Evolutionary conservation across 2,888 invertebrate species (phyloP).

Genomic region (Nomada ferruginata): DNA sequence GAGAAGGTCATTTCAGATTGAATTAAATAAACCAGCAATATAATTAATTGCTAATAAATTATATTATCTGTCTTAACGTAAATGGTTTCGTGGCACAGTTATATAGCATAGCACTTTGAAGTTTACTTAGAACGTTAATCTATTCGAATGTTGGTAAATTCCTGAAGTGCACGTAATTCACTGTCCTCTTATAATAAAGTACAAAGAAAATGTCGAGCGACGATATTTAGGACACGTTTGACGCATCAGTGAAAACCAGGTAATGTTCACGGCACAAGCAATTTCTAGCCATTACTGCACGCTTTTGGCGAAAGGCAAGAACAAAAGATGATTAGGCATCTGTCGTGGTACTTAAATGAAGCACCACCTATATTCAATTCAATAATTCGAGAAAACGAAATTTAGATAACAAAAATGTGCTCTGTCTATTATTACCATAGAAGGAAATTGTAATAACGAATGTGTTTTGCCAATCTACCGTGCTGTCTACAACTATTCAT

Average conservation of each 20-base stretch:
- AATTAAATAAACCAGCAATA: too few species aligned
- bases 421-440: conserved; percentile 59
- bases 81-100: too few species aligned
- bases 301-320: conserved; percentile 37
- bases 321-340: conserved; percentile 49
- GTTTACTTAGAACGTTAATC: neutral
- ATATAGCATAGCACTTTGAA: neutral
- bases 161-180: neutral
- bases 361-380: conserved; percentile 45
- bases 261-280: conserved; percentile 15
- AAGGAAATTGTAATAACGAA: conserved; percentile 55
- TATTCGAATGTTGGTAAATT: neutral
- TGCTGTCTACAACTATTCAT: conserved; percentile 66
- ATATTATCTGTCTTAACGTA: too few species aligned
- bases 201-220: neutral
- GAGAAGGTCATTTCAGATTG: too few species aligned
- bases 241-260: conserved; percentile 19
- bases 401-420: conserved; percentile 48
- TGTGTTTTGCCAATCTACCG: conserved; percentile 60
- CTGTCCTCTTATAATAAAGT: neutral
- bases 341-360: conserved; percentile 51
- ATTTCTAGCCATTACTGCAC: conserved; percentile 37
- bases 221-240: neutral
- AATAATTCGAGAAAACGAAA: conserved; percentile 46
- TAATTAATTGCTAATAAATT: too few species aligned